Evolutionary conservation across 2,797 vertebrate species (phyloP), one percentile per base, ranked within the genome.

Genomic region (Helostoma temminkii): DNA sequence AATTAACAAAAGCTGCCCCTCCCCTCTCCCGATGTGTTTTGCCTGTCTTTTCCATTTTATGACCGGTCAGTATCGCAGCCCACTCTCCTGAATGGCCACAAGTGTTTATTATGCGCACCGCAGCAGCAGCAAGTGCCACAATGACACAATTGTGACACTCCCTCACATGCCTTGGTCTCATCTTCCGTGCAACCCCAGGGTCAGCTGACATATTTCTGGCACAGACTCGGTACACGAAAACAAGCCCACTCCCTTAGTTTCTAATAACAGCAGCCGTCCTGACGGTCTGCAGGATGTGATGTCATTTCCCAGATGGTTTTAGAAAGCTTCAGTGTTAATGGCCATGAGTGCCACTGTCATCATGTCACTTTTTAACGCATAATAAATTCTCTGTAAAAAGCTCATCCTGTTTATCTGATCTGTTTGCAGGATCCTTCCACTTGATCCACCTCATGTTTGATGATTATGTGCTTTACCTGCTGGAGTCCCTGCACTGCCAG

Each of bases 401-500:
- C 42, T 45, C 19, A 22, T 45, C 42, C 16, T 58, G 28, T 70
- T 16, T 68, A 18, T 84, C 30, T 71, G 43, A n/a, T 84, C 34
- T 72, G 43, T 71, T 18, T 55, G 41, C 92, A 99, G 98, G 98
- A 18, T 99, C 98, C 58, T 99, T 99, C 82, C 98, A 99, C 90
- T 94, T 99, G 85, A 99, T 99, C 76, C 98, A 99, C 66, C 91
- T 99, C 89, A 99, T 99, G 96, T 99, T 99, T 49, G 98, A 99
- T 74, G 98, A 99, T 87, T 99, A 99, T 0, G 98, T 99, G 60
- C 95, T 99, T 70, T 99, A 98, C 91, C 91, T 99, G 84, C 91
- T 99, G 88, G 98, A 99, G 85, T 99, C 98, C 5, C 94, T 99
- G 59, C 98, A 99, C 81, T 99, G 96, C 87, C 98, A 99, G 91